phyloP scores from a whole-genome alignment of 92 coral and sea anemone genomes.

The Bergia puertoricense region DNA sequence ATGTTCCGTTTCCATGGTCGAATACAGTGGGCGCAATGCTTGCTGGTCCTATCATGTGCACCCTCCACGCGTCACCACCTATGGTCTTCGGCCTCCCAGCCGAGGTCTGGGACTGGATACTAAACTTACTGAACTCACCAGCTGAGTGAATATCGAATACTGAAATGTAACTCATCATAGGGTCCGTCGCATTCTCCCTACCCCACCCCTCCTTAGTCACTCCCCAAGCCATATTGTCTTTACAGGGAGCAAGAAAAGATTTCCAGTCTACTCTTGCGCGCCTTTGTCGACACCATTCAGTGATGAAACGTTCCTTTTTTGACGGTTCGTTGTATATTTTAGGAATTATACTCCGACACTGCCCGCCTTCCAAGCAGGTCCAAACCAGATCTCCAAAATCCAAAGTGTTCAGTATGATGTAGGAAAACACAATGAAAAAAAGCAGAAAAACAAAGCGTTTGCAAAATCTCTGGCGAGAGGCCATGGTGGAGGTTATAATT shows the following conservation, averaged over 20 bases:
- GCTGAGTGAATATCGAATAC: constrained; percentile 41
- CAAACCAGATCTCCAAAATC: constrained; percentile 27
- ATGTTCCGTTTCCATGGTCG: constrained; percentile 37
- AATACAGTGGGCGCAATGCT: constrained; percentile 32
- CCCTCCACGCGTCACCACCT: constrained; percentile 50
- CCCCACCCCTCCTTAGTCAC: constrained; percentile 48
- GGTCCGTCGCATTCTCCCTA: constrained; percentile 31
- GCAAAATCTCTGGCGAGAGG: constrained; percentile 22
- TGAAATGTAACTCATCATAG: constrained; percentile 38
- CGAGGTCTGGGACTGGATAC: constrained; percentile 34
- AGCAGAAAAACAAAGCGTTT: constrained; percentile 11
- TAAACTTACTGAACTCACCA: constrained; percentile 39
- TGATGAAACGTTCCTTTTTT: neutral
- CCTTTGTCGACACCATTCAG: constrained; percentile 41
- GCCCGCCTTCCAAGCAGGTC: constrained; percentile 26
- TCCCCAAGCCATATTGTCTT: constrained; percentile 55
- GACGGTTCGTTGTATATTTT: neutral
- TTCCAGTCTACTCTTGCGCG: constrained; percentile 44
- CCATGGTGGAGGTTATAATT: constrained; percentile 4
- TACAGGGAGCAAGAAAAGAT: constrained; percentile 42
- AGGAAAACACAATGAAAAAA: constrained; percentile 5
- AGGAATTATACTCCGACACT: neutral
- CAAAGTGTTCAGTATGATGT: constrained; percentile 4
- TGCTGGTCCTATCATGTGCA: constrained; percentile 39
- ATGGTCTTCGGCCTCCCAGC: constrained; percentile 25